A percentile compares a stretch with the other conserved stretches of the same genome.
Conservation (phyloP, 2,113 vertebrate species). For the Tichodroma muraria region DNA sequence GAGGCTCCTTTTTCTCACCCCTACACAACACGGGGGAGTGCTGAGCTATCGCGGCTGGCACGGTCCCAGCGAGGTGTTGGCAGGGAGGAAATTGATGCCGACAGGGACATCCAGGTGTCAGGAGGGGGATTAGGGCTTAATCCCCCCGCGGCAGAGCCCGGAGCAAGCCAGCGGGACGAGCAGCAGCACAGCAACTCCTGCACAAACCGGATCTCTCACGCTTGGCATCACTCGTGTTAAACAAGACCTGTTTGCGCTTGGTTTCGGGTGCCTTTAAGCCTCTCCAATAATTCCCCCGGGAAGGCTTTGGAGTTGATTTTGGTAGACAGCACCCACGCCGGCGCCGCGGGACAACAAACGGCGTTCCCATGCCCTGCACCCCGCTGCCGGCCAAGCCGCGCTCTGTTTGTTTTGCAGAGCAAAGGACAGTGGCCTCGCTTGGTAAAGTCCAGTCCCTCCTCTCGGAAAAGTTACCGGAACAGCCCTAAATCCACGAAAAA, state of each 20-base stretch:
- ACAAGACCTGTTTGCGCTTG: not conserved
- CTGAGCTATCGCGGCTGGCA: not conserved
- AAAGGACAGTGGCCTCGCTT: constrained; percentile 15
- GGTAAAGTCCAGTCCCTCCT: not conserved
- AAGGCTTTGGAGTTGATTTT: not conserved
- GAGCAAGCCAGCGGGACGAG: not conserved
- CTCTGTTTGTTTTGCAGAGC: constrained; percentile 30
- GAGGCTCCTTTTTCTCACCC: not conserved
- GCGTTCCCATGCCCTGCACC: not conserved
- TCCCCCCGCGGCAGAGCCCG: not conserved
- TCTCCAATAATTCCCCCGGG: not conserved
- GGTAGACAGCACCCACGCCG: not conserved
- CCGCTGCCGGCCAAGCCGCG: not conserved
- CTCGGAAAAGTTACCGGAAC: not conserved
- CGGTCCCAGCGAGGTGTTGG: not conserved
- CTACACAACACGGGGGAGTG: fast-evolving
- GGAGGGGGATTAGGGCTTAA: constrained; percentile 49
- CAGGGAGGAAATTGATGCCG: not conserved
- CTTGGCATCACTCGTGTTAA: not conserved
- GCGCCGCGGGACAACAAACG: not conserved
- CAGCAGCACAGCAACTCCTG: not conserved
- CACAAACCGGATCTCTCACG: not conserved
- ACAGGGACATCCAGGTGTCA: not conserved
- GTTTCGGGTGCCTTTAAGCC: not conserved
- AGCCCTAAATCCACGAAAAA: not conserved